Evolutionary conservation across 2,888 invertebrate genomes (phyloP).

Genomic region (Agelastica alni): DNA sequence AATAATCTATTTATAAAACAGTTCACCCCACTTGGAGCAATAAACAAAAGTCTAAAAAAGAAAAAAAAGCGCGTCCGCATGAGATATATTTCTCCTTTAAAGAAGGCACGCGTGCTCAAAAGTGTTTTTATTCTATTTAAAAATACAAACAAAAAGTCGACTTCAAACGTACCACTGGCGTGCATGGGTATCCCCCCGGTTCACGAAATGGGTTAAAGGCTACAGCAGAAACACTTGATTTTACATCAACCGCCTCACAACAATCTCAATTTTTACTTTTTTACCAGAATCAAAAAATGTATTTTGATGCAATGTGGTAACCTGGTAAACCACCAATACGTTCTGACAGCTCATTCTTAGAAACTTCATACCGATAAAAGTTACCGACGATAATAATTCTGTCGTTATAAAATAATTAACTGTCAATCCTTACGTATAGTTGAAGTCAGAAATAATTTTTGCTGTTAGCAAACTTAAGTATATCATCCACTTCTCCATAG

Average conservation of each 20-base stretch:
- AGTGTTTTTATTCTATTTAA: slow-evolving; percentile 25
- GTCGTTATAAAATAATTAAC: too few species aligned
- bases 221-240: too few species aligned
- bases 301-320: neutral
- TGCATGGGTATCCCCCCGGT: neutral
- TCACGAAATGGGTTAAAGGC: too few species aligned
- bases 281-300: neutral
- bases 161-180: slow-evolving; percentile 7
- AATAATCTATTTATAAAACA: slow-evolving; percentile 44
- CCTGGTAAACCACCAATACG: too few species aligned
- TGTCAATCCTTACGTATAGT: too few species aligned
- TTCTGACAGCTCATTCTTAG: too few species aligned
- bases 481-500: too few species aligned
- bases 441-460: too few species aligned
- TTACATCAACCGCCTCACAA: too few species aligned
- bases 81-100: slow-evolving; percentile 29
- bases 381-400: too few species aligned
- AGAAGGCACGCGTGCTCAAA: slow-evolving; percentile 33
- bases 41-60: slow-evolving; percentile 12
- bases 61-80: slow-evolving; percentile 11
- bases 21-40: slow-evolving; percentile 41
- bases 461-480: too few species aligned
- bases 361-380: too few species aligned
- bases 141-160: slow-evolving; percentile 12
- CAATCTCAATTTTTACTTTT: neutral